Evolutionary conservation across 1,140 invertebrate species (phyloP).

Genomic region (Spodoptera litura): DNA sequence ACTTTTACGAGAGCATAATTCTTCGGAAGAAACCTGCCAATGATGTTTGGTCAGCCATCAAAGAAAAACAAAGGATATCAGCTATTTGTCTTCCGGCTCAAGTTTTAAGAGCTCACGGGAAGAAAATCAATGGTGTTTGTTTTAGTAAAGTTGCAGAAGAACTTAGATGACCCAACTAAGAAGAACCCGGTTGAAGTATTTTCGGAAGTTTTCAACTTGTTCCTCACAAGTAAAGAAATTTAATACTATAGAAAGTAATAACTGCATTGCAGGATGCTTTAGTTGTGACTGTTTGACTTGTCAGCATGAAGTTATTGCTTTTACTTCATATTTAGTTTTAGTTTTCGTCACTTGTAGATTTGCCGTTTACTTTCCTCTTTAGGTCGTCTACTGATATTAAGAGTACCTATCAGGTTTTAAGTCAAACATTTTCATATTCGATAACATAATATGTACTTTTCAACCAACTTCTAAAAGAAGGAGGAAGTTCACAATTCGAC

Average conservation of each 20-base stretch:
- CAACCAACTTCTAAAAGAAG: too few species aligned
- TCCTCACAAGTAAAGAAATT: not conserved
- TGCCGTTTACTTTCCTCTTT: too few species aligned
- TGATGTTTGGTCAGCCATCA: conserved; percentile 1
- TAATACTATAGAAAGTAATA: not conserved
- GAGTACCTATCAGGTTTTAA: too few species aligned
- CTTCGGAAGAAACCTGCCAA: not conserved
- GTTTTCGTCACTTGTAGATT: too few species aligned
- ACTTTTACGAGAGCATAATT: not conserved
- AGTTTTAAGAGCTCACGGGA: conserved; percentile 17
- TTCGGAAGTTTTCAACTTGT: conserved; percentile 8
- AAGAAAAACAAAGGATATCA: conserved; percentile 39
- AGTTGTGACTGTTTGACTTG: not conserved
- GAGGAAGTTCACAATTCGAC: too few species aligned
- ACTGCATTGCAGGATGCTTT: not conserved
- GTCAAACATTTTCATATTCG: too few species aligned
- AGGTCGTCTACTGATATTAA: too few species aligned
- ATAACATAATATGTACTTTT: too few species aligned
- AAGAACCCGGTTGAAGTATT: conserved; percentile 21
- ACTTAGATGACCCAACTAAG: conserved; percentile 26
- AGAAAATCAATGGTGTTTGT: conserved; percentile 34
- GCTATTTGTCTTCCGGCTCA: conserved; percentile 23
- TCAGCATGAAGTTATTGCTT: too few species aligned
- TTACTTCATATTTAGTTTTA: too few species aligned
- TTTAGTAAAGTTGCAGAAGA: conserved; percentile 6